A percentile compares a stretch with the other conserved stretches of the same genome.
Evolutionary conservation across 2,797 vertebrate genomes (phyloP).

Genomic region (Varecia variegata): DNA sequence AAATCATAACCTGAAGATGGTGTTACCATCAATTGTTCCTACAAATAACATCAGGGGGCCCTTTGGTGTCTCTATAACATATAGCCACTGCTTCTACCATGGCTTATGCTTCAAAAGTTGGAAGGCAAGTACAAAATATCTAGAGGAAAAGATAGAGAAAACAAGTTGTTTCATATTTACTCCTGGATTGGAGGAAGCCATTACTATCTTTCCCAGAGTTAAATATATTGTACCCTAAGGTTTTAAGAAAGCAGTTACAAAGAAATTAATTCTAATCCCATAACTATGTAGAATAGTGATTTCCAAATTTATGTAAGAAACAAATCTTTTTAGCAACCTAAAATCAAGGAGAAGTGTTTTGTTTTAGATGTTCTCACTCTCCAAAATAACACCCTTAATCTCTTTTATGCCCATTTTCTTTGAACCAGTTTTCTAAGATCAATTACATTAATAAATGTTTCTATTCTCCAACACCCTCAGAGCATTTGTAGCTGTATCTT

Average conservation of each 20-base stretch:
- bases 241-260: constrained; percentile 8
- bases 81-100: not conserved
- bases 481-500: not conserved
- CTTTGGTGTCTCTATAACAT: not conserved
- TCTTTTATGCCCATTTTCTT: constrained; percentile 7
- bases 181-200: not conserved
- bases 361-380: constrained; percentile 21
- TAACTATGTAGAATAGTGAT: not conserved
- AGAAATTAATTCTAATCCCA: constrained; percentile 17
- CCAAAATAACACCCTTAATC: constrained; percentile 3
- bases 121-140: constrained; percentile 1
- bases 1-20: constrained; percentile 28
- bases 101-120: constrained; percentile 4
- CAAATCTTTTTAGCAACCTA: not conserved
- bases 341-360: constrained; percentile 15
- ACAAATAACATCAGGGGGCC: not conserved
- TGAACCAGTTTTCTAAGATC: not conserved
- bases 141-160: constrained; percentile 17
- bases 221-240: not conserved
- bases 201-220: not conserved
- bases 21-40: constrained; percentile 19
- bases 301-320: constrained; percentile 36
- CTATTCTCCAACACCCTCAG: not conserved
- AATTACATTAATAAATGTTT: not conserved
- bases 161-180: not conserved